Conservation (phyloP, 2,888 invertebrate genomes). For the Agrotis clavis region DNA sequence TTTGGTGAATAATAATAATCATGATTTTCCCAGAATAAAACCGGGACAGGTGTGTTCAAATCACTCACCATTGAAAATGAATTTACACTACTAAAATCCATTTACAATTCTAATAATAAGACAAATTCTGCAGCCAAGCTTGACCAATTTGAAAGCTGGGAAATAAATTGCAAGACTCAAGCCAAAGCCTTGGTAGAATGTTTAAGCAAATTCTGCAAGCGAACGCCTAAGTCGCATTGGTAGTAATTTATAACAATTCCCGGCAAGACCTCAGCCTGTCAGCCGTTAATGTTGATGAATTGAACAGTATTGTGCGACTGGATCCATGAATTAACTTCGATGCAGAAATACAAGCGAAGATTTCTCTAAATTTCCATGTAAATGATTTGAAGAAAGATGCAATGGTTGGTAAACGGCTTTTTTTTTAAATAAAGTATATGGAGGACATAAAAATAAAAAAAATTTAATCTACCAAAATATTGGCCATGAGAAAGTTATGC, state of each 20-base stretch:
- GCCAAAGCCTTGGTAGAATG: slow-evolving; percentile 53
- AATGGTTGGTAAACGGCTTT: not conserved
- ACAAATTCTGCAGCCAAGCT: not conserved
- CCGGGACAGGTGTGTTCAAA: too few relatives aligned
- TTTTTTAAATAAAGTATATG: not conserved
- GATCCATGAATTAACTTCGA: slow-evolving; percentile 51
- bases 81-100: not conserved
- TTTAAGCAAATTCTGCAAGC: slow-evolving; percentile 59
- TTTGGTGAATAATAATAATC: too few relatives aligned
- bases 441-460: slow-evolving; percentile 1
- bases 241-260: slow-evolving; percentile 67
- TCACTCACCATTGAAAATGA: not conserved
- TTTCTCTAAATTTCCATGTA: slow-evolving; percentile 52
- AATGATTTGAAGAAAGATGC: slow-evolving; percentile 3
- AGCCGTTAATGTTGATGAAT: slow-evolving; percentile 68
- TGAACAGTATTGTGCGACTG: slow-evolving; percentile 55
- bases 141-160: slow-evolving; percentile 12
- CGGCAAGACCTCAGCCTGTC: slow-evolving; percentile 60
- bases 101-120: not conserved
- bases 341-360: slow-evolving; percentile 48
- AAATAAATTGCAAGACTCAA: slow-evolving; percentile 38
- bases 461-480: not conserved
- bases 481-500: slow-evolving; percentile 2
- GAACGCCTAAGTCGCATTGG: slow-evolving; percentile 48
- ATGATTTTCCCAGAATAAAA: too few relatives aligned